Evolutionary conservation across 2,888 invertebrate genomes (phyloP), one percentile per base, ranked within the genome.

Genomic region (Drosophila emarginata): DNA sequence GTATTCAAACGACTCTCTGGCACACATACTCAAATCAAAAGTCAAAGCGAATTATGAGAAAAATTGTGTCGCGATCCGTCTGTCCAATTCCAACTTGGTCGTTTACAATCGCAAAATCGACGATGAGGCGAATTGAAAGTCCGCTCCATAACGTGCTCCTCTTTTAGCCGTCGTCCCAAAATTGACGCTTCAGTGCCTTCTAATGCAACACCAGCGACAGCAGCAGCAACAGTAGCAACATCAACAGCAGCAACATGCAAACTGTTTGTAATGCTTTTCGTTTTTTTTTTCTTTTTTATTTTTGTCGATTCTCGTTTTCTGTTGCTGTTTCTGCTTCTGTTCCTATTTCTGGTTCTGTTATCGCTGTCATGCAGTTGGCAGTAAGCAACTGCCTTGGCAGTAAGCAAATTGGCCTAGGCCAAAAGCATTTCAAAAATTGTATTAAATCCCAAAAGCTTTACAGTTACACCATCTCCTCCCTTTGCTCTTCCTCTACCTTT

Each of bases 351-450:
- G 45, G 18, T 45, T 45, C 59, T 86, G 69, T 82, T 81, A 81
- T 88, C 80, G 80, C 83, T 72, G 85, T 52, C 64, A 60, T 83
- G 80, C 88, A 88, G 88, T 67, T 70, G 21, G 69, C 68, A 67
- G 77, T 70, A 37, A 28, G 67, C 80, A 78, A 83, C 67, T 85
- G 88, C 77, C 74, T 69, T 51, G 54, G 45, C 51, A 60, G 57
- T 45, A 59, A 65, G 74, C 75, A 72, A 75, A 72, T 72, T 83
- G 81, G 84, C 73, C 76, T 53, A 70, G 84, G 84, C 66, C 72
- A 86, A 87, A 80, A 72, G 81, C 87, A 73, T 78, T 82, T 78
- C 72, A 79, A 84, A 45, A 83, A 88, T 85, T 87, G 78, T 87
- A 87, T 88, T 88, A 87, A 78, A 71, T 78, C 85, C 69, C 65